A percentile compares a stretch with the other conserved stretches of the same genome.
phyloP scores from a whole-genome alignment of 2,797 vertebrate species.

The Linurgus olivaceus region DNA sequence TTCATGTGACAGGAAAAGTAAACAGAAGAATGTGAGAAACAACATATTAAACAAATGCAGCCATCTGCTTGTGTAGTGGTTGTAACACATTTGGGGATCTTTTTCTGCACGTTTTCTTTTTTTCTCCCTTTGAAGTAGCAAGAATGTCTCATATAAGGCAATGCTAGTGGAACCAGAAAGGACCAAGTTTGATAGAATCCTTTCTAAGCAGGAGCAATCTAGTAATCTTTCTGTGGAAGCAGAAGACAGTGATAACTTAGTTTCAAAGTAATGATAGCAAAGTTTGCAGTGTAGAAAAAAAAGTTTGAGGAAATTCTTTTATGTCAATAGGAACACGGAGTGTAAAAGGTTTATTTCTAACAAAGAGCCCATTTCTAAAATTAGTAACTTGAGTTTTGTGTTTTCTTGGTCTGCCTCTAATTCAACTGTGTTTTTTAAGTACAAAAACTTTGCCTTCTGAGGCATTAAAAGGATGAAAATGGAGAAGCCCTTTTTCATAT shows the following conservation, averaged over 20 bases:
- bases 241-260: not conserved
- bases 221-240: not conserved
- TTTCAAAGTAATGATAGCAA: not conserved
- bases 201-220: not conserved
- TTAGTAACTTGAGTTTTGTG: not conserved
- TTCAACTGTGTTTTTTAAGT: not conserved
- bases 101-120: not conserved
- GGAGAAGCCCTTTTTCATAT: not conserved
- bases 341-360: not conserved
- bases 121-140: slow-evolving; percentile 1
- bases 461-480: not conserved
- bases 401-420: not conserved
- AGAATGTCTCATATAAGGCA: not conserved
- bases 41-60: slow-evolving; percentile 67
- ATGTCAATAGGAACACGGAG: not conserved
- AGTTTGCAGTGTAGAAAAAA: not conserved
- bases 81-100: slow-evolving; percentile 33
- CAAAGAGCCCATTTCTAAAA: not conserved
- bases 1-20: slow-evolving; percentile 59
- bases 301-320: not conserved
- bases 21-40: slow-evolving; percentile 65
- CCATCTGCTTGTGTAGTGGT: slow-evolving; percentile 57
- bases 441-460: not conserved
- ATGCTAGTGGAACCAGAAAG: not conserved
- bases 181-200: not conserved